Base-by-base conservation (phyloP, 2,113 vertebrate species). In the Oenanthe oenanthe region DNA sequence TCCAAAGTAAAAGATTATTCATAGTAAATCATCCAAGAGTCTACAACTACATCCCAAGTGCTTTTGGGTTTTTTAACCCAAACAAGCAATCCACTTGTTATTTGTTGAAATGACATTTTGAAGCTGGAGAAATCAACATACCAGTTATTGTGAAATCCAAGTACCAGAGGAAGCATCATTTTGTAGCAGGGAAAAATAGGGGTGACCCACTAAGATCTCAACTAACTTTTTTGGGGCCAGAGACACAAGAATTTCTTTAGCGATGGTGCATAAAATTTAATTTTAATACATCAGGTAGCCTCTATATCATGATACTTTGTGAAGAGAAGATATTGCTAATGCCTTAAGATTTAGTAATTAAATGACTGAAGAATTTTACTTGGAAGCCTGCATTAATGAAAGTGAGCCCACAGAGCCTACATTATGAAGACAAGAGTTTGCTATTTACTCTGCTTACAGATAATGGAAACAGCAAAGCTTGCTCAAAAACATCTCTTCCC, bases 131-230 rank as follows among this genome's bases (percentile, higher is more conserved):
- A 86, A 80, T 50, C 54, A 76, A 61, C 7, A 3, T 8, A 29
- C 3, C 8, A 57, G 10, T 58, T 76, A 66, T 1, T 66, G 17
- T 58, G 31, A 84, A 70, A 73, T 34, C 40, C 67, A 73, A 42
- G 54, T 13, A 70, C 7, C 22, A 79, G n/a, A 86, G 15, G 9
- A 78, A 54, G 14, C 19, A 24, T 2, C 60, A 17, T 19, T 88
- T 57, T 3, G 0, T 12, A 47, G 40, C 3, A 2, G 6, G 12
- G 38, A 60, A 73, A 91, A 86, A 58, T 0, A 40, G 18, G 6
- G 14, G 50, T 54, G 7, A 51, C 2, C 13, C 72, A 38, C 10
- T 56, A 80, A 62, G 32, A 81, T 36, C 7, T 18, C 42, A 32
- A 28, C 10, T 45, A 79, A 43, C 17, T 38, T 45, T 82, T 26